phyloP scores from a whole-genome alignment of 2,797 vertebrate species.

The Gorsachius magnificus region DNA sequence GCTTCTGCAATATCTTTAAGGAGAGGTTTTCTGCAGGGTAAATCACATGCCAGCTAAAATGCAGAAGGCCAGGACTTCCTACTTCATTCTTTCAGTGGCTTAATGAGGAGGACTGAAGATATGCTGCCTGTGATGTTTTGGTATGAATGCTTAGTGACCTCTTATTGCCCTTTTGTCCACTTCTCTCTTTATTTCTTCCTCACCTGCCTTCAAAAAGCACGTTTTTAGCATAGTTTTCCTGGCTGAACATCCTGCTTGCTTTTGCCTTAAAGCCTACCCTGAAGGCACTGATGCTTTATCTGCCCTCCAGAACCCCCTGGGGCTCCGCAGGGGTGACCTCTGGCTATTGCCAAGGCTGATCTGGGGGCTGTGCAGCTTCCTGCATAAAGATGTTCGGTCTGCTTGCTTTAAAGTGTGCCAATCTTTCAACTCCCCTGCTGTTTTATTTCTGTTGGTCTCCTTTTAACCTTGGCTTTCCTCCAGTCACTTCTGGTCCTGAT shows the following conservation, averaged over 20 bases:
- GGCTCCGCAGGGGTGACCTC: background rate
- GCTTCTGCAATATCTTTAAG: background rate
- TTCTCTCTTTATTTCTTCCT: background rate
- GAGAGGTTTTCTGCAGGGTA: background rate
- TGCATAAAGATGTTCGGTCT: background rate
- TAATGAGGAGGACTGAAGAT: background rate
- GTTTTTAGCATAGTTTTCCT: background rate
- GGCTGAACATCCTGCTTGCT: conserved; percentile 1
- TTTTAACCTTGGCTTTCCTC: conserved; percentile 54
- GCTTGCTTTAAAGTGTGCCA: conserved; percentile 18
- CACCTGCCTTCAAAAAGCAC: background rate
- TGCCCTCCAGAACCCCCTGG: background rate
- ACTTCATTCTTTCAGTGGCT: background rate
- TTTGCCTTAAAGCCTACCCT: background rate
- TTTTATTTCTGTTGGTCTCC: conserved; percentile 37
- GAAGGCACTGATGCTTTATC: background rate
- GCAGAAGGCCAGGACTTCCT: background rate
- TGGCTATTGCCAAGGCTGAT: background rate
- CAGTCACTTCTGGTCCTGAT: background rate
- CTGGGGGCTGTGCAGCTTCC: background rate
- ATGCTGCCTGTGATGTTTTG: background rate
- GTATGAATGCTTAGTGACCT: background rate
- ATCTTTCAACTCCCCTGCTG: background rate
- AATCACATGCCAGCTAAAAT: background rate
- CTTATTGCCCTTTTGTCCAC: background rate